Conservation (phyloP, 2,113 vertebrate species). For the Benitochromis conjunctus region DNA sequence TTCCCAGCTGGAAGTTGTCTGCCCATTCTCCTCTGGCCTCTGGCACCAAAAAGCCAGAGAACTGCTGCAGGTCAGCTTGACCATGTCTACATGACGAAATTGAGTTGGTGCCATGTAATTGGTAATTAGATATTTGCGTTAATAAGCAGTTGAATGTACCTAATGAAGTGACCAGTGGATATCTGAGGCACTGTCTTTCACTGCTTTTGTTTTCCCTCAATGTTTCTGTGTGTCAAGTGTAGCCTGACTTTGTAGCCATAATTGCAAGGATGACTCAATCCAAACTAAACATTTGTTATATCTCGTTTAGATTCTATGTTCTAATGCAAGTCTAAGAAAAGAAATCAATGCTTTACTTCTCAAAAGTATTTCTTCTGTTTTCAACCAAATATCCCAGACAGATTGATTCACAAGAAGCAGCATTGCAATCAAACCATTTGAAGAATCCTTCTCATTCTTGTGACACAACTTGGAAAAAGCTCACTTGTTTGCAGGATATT, state of each 20-base stretch:
- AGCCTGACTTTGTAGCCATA: not conserved
- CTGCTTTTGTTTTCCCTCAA: not conserved
- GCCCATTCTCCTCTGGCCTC: not conserved
- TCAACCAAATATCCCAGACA: not conserved
- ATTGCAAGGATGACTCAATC: not conserved
- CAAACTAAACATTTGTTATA: not conserved
- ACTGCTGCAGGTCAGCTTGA: not conserved
- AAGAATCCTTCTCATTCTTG: not conserved
- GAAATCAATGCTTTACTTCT: not conserved
- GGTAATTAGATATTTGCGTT: not conserved
- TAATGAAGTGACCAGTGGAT: not conserved
- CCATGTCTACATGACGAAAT: not conserved
- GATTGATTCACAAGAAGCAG: not conserved
- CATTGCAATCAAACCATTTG: not conserved
- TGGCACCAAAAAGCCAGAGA: not conserved
- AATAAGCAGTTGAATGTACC: not conserved
- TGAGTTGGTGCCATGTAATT: not conserved
- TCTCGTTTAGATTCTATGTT: not conserved
- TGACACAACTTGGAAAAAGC: not conserved
- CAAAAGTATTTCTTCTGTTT: not conserved
- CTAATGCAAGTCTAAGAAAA: not conserved
- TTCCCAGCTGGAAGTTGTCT: not conserved
- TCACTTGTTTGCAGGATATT: not conserved
- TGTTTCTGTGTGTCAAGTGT: not conserved
- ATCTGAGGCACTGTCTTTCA: not conserved